Base-by-base conservation (phyloP, 2,888 invertebrate species). In the Cerastis leucographa region DNA sequence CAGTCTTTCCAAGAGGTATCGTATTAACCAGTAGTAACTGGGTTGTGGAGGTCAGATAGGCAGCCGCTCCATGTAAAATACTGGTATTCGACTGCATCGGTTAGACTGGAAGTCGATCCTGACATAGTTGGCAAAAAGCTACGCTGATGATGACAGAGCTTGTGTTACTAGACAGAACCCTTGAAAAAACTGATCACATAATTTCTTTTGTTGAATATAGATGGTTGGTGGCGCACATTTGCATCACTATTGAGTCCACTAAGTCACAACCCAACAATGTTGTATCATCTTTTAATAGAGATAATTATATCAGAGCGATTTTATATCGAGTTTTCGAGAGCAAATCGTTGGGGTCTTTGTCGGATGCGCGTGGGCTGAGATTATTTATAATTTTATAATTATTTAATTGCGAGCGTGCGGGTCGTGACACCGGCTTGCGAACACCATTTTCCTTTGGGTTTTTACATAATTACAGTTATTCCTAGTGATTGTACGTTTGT, bases 301-400 rank as follows among this genome's bases (percentile, higher is more conserved):
- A 67, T 81, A 76, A 78, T 84, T 76, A 77, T 72, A 78, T 68
- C 70, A 56, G 68, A 65, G 70, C 74, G 76, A 86, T 81, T 80
- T 78, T 64, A 75, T 70, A 71, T 83, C 78, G 79, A 88, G 84
- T 84, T 84, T 79, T 77, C 71, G 78, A 83, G 77, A 79, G 74
- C 84, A 81, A 84, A 78, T 84, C 73, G 86, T 84, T 76, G 74
- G 72, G 71, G 78, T 74, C 74, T 78, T 80, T 76, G 88, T 88
- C 80, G 83, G 87, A 87, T 89, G 89, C 88, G 89, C 89, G 88
- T 89, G 85, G 85, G 89, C 87, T 88, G 76, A 85, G 83, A 91
- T 92, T 91, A 89, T 85, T 85, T 80, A 85, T 92, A 91, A 93
- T 93, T 92, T 85, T 80, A 85, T 92, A 91, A 93, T 93, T 92